Conservation (phyloP, 2,797 vertebrate genomes). For the Aphelocoma californica region DNA sequence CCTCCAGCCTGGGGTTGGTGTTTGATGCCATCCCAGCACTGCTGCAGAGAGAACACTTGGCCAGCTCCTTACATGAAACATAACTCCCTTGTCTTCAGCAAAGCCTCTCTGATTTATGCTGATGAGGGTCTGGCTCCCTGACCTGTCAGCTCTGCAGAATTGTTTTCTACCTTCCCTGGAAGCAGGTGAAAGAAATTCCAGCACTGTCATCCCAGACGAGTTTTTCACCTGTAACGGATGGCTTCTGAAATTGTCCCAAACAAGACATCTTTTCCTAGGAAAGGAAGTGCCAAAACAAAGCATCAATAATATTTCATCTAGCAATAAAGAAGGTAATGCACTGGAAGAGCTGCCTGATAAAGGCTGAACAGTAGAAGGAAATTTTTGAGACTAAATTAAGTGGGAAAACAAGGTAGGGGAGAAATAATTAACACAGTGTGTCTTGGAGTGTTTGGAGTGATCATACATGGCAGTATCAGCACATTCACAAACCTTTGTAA, state of each 20-base stretch:
- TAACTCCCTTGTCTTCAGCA: not conserved
- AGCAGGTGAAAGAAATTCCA: not conserved
- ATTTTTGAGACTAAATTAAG: not conserved
- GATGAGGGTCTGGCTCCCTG: not conserved
- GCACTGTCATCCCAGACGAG: not conserved
- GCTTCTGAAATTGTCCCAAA: slow-evolving; percentile 23
- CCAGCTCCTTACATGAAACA: not conserved
- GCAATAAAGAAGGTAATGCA: not conserved
- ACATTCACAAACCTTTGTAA: not conserved
- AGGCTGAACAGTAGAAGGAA: not conserved
- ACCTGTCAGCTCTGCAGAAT: slow-evolving; percentile 2
- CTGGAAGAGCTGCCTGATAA: not conserved
- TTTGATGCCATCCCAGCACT: not conserved
- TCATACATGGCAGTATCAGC: not conserved
- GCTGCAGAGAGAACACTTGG: not conserved
- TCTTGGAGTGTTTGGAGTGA: not conserved
- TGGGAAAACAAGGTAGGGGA: not conserved
- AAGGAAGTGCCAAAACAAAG: slow-evolving; percentile 16
- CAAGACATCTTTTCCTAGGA: not conserved
- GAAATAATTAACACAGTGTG: not conserved
- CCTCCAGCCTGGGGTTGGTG: not conserved
- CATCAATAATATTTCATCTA: not conserved
- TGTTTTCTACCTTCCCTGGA: not conserved
- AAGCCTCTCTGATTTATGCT: slow-evolving; percentile 10
- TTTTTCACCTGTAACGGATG: not conserved